A percentile compares a stretch with the other conserved stretches of the same genome.
phyloP scores from a whole-genome alignment of 2,797 vertebrate species.

The Siniperca undulata region DNA sequence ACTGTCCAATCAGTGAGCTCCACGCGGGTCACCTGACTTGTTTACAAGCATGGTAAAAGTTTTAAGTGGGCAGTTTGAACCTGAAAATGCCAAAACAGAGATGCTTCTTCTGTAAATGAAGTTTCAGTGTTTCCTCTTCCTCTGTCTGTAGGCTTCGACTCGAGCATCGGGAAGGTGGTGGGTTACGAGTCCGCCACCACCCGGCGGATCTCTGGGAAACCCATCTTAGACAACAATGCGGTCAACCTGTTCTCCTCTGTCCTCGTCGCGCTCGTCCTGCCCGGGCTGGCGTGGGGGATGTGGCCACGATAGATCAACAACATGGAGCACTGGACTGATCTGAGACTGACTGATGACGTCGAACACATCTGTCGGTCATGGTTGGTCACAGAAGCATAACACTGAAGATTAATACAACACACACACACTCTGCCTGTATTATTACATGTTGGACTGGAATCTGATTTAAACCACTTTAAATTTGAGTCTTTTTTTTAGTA shows the following conservation, averaged over 20 bases:
- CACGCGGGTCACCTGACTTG: no score
- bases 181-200: slow-evolving; percentile 86
- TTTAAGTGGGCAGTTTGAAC: no score
- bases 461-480: no score
- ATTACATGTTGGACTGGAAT: no score
- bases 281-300: slow-evolving; percentile 88
- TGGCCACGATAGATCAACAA: slow-evolving; percentile 86
- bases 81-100: no score
- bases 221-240: slow-evolving; percentile 95
- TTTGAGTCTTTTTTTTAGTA: no score
- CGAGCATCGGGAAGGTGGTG: slow-evolving; percentile 91
- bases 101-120: no score
- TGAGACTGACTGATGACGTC: background rate
- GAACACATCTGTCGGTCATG: background rate
- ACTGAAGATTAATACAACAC: background rate
- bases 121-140: background rate
- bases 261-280: slow-evolving; percentile 90
- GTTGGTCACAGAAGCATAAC: background rate
- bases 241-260: slow-evolving; percentile 97
- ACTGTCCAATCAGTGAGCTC: no score
- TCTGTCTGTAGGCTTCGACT: slow-evolving; percentile 88
- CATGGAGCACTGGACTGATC: background rate
- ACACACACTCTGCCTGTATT: background rate
- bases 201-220: slow-evolving; percentile 92
- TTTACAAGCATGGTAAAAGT: no score